These are phyloP conservation scores for Heliconius nattereri DNA, from an alignment of 1,140 invertebrate genomes.

Conservation along the genomic window DNA sequence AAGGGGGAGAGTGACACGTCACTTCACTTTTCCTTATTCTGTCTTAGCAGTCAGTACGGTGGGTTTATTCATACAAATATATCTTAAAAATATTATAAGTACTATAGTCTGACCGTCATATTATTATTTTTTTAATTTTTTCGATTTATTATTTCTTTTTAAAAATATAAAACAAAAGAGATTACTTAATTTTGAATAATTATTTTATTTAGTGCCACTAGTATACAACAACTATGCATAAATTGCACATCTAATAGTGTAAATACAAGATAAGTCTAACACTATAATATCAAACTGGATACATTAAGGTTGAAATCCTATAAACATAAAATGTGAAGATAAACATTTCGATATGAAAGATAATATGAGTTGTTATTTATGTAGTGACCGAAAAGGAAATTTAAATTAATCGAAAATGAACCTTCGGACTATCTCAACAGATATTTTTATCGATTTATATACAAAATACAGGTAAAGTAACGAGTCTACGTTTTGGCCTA, in stretches of 20 bases:
- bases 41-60: too few relatives aligned
- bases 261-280: conserved; percentile 1
- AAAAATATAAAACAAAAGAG: too few relatives aligned
- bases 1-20: too few relatives aligned
- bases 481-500: background rate
- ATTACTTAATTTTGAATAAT: too few relatives aligned
- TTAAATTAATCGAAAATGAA: conserved; percentile 37
- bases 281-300: conserved; percentile 7
- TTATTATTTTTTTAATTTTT: too few relatives aligned
- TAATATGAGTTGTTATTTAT: conserved; percentile 48
- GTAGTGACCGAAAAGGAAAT: conserved; percentile 41
- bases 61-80: too few relatives aligned
- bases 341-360: conserved; percentile 50
- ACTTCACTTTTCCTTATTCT: too few relatives aligned
- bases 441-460: background rate
- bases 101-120: too few relatives aligned
- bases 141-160: too few relatives aligned
- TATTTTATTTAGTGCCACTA: too few relatives aligned
- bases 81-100: too few relatives aligned
- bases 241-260: background rate
- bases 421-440: conserved; percentile 35
- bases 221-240: background rate
- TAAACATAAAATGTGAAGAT: conserved; percentile 52
- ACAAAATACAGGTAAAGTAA: background rate
- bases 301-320: conserved; percentile 45